A percentile compares a stretch with the other conserved stretches of the same genome.
These are phyloP conservation scores for Ips nitidus DNA, from an alignment of 1,140 invertebrate species.

Conservation along the genomic window DNA sequence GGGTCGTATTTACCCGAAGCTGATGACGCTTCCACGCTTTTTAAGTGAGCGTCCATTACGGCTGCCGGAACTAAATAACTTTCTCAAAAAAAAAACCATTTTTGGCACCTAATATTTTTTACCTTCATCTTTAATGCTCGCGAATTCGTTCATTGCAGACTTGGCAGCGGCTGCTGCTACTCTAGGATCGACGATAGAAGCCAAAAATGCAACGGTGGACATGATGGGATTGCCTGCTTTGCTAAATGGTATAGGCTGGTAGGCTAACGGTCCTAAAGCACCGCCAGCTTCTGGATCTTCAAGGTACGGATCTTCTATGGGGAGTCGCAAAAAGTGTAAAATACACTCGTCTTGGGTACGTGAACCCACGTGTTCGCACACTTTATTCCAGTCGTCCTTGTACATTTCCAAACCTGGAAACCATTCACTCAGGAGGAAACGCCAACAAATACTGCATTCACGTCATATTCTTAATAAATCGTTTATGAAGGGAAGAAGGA, in stretches of 20 bases:
- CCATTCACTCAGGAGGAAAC: neutral
- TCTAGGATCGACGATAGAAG: constrained; percentile 96
- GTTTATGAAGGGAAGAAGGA: too few species aligned
- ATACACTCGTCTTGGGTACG: constrained; percentile 99
- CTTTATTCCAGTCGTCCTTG: constrained; percentile 99
- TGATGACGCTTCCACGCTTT: constrained; percentile 88
- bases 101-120: neutral
- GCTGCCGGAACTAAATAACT: constrained; percentile 75
- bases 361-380: constrained; percentile 95
- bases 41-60: constrained; percentile 92
- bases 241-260: constrained; percentile 98
- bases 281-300: constrained; percentile 81
- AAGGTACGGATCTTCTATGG: constrained; percentile 98
- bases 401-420: constrained; percentile 82
- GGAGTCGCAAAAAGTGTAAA: constrained; percentile 93
- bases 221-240: constrained; percentile 98
- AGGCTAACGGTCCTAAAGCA: constrained; percentile 88
- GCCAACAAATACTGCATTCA: too few species aligned
- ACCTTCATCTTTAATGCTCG: constrained; percentile 87
- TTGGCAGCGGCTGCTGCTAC: constrained; percentile 96
- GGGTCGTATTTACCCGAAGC: constrained; percentile 80
- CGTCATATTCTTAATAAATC: too few species aligned
- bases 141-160: constrained; percentile 95
- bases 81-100: neutral
- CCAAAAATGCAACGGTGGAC: constrained; percentile 98